Percentiles rank a stretch among this genome's conserved stretches.
Evolutionary conservation across 2,888 invertebrate species (phyloP).

Genomic region (Prosapia bicincta): DNA sequence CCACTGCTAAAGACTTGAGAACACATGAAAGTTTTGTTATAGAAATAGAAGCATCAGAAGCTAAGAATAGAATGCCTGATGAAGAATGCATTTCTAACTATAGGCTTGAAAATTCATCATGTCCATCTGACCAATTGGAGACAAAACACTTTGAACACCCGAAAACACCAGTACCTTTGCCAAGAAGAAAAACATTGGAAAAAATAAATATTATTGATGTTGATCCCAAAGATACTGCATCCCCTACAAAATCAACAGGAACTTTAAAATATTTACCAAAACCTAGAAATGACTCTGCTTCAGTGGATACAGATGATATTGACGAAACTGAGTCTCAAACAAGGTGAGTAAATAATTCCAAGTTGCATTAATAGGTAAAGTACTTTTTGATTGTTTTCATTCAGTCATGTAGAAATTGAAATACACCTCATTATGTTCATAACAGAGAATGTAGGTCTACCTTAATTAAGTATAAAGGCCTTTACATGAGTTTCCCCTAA

Average conservation of each 20-base stretch:
- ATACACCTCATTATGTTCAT: too few relatives aligned
- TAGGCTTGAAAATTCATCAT: too few relatives aligned
- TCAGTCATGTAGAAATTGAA: too few relatives aligned
- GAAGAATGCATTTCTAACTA: too few relatives aligned
- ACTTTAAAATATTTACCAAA: neutral
- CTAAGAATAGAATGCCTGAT: neutral
- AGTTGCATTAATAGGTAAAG: too few relatives aligned
- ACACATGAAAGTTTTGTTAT: neutral
- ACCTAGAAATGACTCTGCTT: neutral
- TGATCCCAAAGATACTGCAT: neutral
- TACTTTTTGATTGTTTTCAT: too few relatives aligned
- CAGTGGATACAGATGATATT: neutral
- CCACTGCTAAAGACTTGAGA: neutral
- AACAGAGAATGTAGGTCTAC: too few relatives aligned
- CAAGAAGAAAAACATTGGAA: constrained; percentile 12
- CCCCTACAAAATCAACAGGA: neutral
- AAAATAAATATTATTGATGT: neutral
- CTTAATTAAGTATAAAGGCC: too few relatives aligned
- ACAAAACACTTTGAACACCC: too few relatives aligned
- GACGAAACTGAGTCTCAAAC: neutral
- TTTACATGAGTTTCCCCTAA: too few relatives aligned
- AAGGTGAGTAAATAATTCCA: neutral
- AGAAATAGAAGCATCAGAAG: neutral
- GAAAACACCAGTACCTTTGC: constrained; percentile 14
- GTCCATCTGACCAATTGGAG: too few relatives aligned